Conservation (phyloP, 1,140 invertebrate species). For the Homalodisca vitripennis region DNA sequence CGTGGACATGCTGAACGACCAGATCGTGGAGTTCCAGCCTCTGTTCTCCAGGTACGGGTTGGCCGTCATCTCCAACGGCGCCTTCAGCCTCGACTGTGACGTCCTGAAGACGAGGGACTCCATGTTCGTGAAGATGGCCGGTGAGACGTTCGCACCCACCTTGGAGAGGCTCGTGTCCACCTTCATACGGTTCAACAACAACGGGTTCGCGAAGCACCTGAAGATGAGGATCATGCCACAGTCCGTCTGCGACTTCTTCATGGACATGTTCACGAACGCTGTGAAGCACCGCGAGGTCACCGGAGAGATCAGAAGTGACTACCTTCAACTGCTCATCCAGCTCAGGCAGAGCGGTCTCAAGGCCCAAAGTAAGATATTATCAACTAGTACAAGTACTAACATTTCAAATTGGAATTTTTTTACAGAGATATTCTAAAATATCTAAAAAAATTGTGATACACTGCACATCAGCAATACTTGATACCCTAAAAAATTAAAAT, state of each 20-base stretch:
- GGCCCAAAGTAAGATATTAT: no score
- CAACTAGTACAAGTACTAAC: no score
- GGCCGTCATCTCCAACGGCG: conserved; percentile 54
- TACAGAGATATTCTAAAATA: no score
- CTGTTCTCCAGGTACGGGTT: no score
- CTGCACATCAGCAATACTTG: no score
- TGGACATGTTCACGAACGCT: conserved; percentile 53
- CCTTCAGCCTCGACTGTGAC: conserved; percentile 47
- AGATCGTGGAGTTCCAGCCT: conserved; percentile 10
- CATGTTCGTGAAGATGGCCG: conserved; percentile 42
- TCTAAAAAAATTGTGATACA: no score
- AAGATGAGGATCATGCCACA: conserved; percentile 8
- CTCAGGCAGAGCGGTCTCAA: conserved; percentile 46
- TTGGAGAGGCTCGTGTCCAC: background rate
- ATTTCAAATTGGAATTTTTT: no score
- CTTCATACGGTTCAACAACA: background rate
- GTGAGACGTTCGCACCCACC: conserved; percentile 18
- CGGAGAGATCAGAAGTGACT: conserved; percentile 54
- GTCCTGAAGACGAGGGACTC: conserved; percentile 45
- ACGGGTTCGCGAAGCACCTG: conserved; percentile 10
- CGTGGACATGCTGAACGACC: background rate
- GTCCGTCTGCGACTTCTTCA: conserved; percentile 48
- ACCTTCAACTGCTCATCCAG: conserved; percentile 55
- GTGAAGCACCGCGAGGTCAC: conserved; percentile 53
- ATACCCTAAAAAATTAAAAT: no score